Base-by-base conservation (phyloP, 2,888 invertebrate genomes). In the Agrotis exclamationis region DNA sequence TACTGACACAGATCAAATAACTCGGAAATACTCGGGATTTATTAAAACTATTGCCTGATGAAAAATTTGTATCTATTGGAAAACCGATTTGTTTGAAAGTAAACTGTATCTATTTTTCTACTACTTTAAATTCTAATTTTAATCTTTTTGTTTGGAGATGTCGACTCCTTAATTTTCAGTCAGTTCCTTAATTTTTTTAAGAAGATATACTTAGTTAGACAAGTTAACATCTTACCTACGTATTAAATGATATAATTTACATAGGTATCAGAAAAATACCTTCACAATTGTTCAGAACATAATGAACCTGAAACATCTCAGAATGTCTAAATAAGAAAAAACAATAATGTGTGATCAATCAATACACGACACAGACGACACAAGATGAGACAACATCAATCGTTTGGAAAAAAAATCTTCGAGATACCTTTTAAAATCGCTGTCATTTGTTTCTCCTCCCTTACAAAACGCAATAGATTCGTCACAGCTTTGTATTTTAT, bases 1-100 rank as follows among this genome's bases (percentile, higher is more conserved):
- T 20, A 56, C n/a, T 33, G 56, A n/a, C 45, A 7, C 45, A 39
- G 24, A n/a, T 47, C 47, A 50, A 72, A 72, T 53, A 74, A 51
- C 20, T 74, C 48, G 6, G 22, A 9, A 48, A 44, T 56, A 28
- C 22, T 50, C 22, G n/a, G 50, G 4, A 33, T 24, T 73, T 50
- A 44, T 63, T 57, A 50, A 57, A 58, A 63, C 14, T 9, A 18
- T 20, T 39, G 28, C 48, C 14, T 28, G 5, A 14, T 24, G 20
- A 1, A 18, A 54, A 54, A 2, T 6, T 44, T 14, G 5, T 28
- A 14, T 39, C n/a, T 67, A 22, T 54, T 54, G 44, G 14, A 22
- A 57, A 1, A 0, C 39, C 33, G 4, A 50, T 20, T 39, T 11
- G 2, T 58, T 59, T 28, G 0, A 28, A 44, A 44, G 22, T 47